Percentiles rank a stretch among this genome's conserved stretches.
These are phyloP conservation scores for Amphipyra tragopoginis DNA, from an alignment of 2,888 invertebrate species.

Conservation along the genomic window DNA sequence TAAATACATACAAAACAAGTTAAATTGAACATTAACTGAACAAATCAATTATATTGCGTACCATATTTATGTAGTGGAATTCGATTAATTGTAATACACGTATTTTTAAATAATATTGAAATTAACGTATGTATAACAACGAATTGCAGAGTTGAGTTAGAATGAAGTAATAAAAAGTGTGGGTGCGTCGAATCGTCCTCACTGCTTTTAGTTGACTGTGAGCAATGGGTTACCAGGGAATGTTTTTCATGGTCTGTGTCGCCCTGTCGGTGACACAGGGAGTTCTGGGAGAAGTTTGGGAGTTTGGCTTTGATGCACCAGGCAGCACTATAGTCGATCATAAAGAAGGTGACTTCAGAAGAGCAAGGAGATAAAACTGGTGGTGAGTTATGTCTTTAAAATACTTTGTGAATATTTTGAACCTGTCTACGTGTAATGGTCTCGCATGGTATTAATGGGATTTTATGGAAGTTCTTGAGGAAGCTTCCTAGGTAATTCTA, in stretches of 20 bases:
- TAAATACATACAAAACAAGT: background rate
- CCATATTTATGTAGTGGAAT: background rate
- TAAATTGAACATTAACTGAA: background rate
- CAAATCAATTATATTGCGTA: constrained; percentile 1
- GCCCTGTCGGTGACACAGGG: constrained; percentile 1
- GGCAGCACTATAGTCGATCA: constrained; percentile 40
- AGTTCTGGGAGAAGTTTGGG: constrained; percentile 26
- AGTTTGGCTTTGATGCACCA: constrained; percentile 35
- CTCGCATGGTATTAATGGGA: no score
- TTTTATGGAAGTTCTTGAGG: no score
- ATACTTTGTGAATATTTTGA: background rate
- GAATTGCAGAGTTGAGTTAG: constrained; percentile 2
- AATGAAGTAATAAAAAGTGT: constrained; percentile 8
- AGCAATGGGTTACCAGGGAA: constrained; percentile 10
- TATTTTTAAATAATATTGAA: background rate
- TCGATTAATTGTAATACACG: constrained; percentile 2
- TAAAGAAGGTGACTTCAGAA: constrained; percentile 28
- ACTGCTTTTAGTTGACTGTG: background rate
- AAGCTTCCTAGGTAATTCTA: no score
- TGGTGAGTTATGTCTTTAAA: constrained; percentile 18
- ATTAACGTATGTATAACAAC: constrained; percentile 1
- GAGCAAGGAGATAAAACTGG: constrained; percentile 19
- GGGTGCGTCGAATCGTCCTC: constrained; percentile 2
- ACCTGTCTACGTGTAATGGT: no score
- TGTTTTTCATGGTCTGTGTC: constrained; percentile 2